Evolutionary conservation across 2,888 invertebrate genomes (phyloP).

Genomic region (Agonopterix heracliana): DNA sequence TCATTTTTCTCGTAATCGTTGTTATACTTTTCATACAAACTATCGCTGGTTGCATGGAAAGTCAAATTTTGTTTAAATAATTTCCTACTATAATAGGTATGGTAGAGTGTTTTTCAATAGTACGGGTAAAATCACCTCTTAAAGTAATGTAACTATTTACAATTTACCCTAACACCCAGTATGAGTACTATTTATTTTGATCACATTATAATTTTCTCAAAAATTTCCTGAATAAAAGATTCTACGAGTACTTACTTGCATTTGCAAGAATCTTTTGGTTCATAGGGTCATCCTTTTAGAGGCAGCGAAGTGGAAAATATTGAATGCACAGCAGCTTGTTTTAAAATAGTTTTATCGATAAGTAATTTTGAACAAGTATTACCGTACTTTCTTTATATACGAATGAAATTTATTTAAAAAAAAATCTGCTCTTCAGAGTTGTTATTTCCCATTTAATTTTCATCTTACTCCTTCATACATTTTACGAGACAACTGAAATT

Average conservation of each 20-base stretch:
- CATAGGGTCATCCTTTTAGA: too few relatives aligned
- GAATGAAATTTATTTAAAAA: too few relatives aligned
- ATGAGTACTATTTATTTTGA: background rate
- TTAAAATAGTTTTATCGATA: background rate
- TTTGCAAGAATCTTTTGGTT: too few relatives aligned
- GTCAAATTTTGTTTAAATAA: background rate
- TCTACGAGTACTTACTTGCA: too few relatives aligned
- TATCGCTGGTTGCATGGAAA: background rate
- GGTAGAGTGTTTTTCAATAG: background rate
- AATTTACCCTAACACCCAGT: background rate
- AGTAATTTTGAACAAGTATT: background rate
- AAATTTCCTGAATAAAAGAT: background rate
- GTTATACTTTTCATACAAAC: too few relatives aligned
- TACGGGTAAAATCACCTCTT: too few relatives aligned
- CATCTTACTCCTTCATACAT: too few relatives aligned
- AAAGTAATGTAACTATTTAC: background rate
- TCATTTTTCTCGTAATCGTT: too few relatives aligned
- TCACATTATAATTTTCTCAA: background rate
- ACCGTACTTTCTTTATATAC: too few relatives aligned
- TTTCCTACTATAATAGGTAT: background rate
- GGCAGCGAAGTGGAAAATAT: background rate
- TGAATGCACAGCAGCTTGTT: background rate
- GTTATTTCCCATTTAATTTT: too few relatives aligned
- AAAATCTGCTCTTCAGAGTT: too few relatives aligned
- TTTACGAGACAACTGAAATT: too few relatives aligned